Evolutionary conservation across 2,797 vertebrate genomes (phyloP), one percentile per base, ranked within the genome.

Genomic region (Oreortyx pictus): DNA sequence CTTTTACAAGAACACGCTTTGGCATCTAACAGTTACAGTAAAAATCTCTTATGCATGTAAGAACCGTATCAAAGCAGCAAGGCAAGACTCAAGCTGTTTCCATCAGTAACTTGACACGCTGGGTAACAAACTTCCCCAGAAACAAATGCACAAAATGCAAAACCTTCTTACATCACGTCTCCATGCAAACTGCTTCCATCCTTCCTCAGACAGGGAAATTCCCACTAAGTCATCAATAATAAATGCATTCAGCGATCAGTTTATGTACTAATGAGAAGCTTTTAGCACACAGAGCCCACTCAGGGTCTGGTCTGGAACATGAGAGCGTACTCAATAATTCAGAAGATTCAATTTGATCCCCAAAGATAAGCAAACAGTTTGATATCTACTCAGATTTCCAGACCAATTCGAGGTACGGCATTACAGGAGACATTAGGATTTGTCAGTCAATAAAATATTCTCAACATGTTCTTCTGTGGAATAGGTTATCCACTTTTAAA

Each of bases 321-420:
- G 82, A 91, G 49, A 92, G 46, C 52, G 33, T 6, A 46, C 77
- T 44, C 82, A 94, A 89, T 93, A 94, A 97, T 96, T 96, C 59
- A 95, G 11, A 72, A 80, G 68, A 0, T 31, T 89, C 78, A 90
- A 86, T 80, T 70, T 94, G 35, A 82, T 78, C 85, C 77, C 89
- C 47, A 57, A 89, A 74, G 89, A 60, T 81, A 94, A 90, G 84
- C 70, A 90, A 84, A 77, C 82, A 62, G 86, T 72, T 62, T 78
- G 73, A 5, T 78, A 65, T 18, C 73, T 80, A 41, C 82, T 85
- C 59, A 47, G 52, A 90, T 92, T 93, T 93, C 87, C 66, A 92
- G 65, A 52, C 37, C n/a, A 73, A 94, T 71, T 37, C 41, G 83
- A 86, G 65, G 65, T 15, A 62, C 1, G 67, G 59, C 25, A n/a